Conservation (phyloP, 2,797 vertebrate genomes). For the Podarcis siculus region DNA sequence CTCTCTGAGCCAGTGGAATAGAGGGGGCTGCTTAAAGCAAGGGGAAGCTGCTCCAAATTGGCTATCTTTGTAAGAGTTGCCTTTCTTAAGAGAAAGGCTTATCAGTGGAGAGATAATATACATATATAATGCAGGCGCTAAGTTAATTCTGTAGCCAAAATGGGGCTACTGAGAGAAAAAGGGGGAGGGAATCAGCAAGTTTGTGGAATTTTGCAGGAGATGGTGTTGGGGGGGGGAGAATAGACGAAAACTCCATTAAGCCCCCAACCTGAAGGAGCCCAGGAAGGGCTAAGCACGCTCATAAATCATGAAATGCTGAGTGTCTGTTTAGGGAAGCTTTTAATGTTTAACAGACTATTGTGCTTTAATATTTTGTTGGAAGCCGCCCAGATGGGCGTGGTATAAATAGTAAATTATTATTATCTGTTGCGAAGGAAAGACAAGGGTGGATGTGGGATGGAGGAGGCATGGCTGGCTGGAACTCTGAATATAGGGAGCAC, state of each 20-base stretch:
- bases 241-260: neutral
- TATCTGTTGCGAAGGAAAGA: too few relatives aligned
- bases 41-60: neutral
- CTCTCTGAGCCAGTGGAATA: neutral
- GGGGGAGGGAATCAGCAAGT: neutral
- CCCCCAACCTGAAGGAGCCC: neutral
- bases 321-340: neutral
- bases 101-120: neutral
- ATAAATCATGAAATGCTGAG: neutral
- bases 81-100: neutral
- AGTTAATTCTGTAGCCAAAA: neutral
- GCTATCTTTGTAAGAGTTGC: neutral
- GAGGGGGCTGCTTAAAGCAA: neutral
- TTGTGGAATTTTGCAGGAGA: neutral
- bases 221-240: too few relatives aligned
- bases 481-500: neutral
- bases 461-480: neutral
- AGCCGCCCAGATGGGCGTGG: too few relatives aligned
- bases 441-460: neutral
- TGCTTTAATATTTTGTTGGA: too few relatives aligned
- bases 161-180: neutral
- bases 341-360: too few relatives aligned
- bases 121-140: neutral
- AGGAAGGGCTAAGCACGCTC: neutral
- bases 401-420: too few relatives aligned